These are phyloP conservation scores for Spilarctia lutea DNA, from an alignment of 2,888 invertebrate genomes.

Conservation along the genomic window DNA sequence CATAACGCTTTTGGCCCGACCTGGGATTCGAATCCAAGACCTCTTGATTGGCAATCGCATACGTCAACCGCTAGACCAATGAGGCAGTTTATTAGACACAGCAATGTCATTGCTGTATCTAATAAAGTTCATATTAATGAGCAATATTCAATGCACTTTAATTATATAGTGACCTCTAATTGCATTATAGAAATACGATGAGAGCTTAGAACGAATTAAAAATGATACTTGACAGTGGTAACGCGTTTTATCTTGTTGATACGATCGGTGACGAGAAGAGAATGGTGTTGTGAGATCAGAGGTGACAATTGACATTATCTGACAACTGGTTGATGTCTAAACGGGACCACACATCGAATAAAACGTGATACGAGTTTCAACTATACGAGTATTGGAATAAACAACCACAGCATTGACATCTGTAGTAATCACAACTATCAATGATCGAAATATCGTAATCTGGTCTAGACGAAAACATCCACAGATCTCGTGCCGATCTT, in stretches of 20 bases:
- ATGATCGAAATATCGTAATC: no score
- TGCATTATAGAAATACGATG: constrained; percentile 34
- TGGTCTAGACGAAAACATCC: no score
- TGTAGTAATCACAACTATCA: neutral
- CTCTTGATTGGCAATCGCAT: no score
- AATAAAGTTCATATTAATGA: neutral
- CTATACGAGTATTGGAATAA: neutral
- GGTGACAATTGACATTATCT: constrained; percentile 68
- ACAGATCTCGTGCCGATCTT: no score
- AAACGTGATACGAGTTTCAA: constrained; percentile 6
- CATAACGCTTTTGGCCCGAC: no score
- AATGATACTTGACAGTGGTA: constrained; percentile 38
- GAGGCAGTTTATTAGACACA: no score
- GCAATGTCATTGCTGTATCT: neutral
- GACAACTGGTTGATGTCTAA: constrained; percentile 69
- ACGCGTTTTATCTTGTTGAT: constrained; percentile 51
- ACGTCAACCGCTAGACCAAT: no score
- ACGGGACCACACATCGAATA: constrained; percentile 67
- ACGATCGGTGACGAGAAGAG: constrained; percentile 61
- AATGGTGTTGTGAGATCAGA: constrained; percentile 55
- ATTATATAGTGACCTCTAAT: constrained; percentile 1
- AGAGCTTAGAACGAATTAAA: constrained; percentile 59
- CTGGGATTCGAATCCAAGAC: no score
- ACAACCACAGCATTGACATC: neutral
- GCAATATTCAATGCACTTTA: neutral